Evolutionary conservation across 2,113 vertebrate species (phyloP).

Genomic region (Azemiops feae): DNA sequence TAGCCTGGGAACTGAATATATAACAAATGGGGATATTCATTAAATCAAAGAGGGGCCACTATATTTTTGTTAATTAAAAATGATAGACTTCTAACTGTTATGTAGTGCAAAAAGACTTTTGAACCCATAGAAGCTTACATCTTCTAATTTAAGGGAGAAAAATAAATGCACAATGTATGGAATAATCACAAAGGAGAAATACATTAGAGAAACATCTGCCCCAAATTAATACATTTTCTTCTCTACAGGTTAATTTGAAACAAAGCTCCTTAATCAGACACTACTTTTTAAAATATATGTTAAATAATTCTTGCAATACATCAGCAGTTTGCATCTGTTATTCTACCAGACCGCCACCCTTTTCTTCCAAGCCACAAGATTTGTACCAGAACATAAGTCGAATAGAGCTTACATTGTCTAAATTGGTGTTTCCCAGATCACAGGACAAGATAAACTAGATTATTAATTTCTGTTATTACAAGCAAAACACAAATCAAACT

Average conservation of each 20-base stretch:
- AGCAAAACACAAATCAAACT: slow-evolving; percentile 36
- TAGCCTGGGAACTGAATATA: slow-evolving; percentile 42
- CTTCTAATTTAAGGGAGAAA: slow-evolving; percentile 30
- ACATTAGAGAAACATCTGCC: neutral
- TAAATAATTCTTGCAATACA: slow-evolving; percentile 16
- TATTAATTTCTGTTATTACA: slow-evolving; percentile 54
- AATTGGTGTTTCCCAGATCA: slow-evolving; percentile 49
- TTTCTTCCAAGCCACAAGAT: slow-evolving; percentile 39
- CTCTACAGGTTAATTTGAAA: neutral
- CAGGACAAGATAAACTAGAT: slow-evolving; percentile 27
- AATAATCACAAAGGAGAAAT: neutral
- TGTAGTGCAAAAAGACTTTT: slow-evolving; percentile 42
- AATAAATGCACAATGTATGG: neutral
- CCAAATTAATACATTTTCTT: neutral
- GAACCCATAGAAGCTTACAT: slow-evolving; percentile 14
- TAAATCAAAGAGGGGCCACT: slow-evolving; percentile 28
- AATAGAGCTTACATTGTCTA: slow-evolving; percentile 59
- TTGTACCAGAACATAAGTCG: slow-evolving; percentile 32
- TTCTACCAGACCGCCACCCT: slow-evolving; percentile 23
- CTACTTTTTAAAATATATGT: slow-evolving; percentile 8
- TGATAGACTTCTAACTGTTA: slow-evolving; percentile 55
- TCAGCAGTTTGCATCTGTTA: slow-evolving; percentile 30
- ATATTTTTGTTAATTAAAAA: slow-evolving; percentile 48
- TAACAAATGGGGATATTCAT: slow-evolving; percentile 45
- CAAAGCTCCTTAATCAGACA: neutral